Percentiles rank a stretch among this genome's conserved stretches.
Evolutionary conservation across 1,140 invertebrate species (phyloP).

Genomic region (Theocolax elegans): DNA sequence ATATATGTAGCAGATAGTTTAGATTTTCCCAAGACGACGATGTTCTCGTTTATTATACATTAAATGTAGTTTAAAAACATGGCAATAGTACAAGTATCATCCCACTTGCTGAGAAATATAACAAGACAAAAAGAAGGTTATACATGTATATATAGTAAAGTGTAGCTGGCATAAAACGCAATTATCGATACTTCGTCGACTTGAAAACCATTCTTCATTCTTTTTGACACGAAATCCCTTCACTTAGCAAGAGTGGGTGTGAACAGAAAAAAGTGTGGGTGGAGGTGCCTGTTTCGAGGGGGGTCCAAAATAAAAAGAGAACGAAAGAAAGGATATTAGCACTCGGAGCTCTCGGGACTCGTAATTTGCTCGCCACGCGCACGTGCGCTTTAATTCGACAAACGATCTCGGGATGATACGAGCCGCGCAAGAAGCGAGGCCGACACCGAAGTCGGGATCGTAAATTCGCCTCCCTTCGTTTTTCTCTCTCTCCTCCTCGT

Average conservation of each 20-base stretch:
- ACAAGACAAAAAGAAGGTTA: no score
- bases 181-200: neutral
- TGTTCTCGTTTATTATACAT: no score
- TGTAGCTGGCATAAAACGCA: neutral
- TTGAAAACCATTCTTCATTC: neutral
- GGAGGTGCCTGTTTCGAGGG: no score
- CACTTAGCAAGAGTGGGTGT: constrained; percentile 5
- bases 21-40: no score
- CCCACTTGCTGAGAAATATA: no score
- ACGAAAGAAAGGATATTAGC: neutral
- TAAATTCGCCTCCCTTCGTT: neutral
- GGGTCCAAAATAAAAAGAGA: no score
- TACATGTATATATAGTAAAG: no score
- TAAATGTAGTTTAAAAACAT: no score
- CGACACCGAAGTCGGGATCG: neutral
- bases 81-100: no score
- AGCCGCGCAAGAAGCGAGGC: neutral
- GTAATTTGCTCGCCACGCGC: constrained; percentile 9
- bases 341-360: neutral
- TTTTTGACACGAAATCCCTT: neutral
- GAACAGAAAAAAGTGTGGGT: neutral
- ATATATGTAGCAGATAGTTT: no score
- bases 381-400: constrained; percentile 23
- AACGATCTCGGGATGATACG: constrained; percentile 3
- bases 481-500: neutral